Evolutionary conservation across 1,140 invertebrate genomes (phyloP).

Genomic region (Drosophila miranda): DNA sequence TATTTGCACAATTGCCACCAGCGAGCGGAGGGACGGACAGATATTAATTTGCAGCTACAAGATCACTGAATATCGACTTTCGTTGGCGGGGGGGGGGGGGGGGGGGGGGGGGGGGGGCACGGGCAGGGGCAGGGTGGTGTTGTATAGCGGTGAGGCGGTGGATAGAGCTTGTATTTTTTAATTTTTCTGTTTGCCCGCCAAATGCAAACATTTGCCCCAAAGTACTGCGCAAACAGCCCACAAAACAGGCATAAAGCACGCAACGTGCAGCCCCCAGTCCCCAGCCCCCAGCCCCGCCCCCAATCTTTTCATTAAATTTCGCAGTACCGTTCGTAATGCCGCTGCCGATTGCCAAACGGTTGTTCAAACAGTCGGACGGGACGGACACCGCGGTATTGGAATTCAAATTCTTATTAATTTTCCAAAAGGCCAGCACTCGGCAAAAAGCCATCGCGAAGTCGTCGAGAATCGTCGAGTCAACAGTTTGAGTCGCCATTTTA

Average conservation of each 20-base stretch:
- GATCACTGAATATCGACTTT: constrained; percentile 68
- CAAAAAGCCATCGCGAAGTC: constrained; percentile 17
- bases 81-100: no score
- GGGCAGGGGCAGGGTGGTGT: no score
- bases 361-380: constrained; percentile 30
- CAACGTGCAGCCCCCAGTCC: constrained; percentile 4
- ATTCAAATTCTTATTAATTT: constrained; percentile 61
- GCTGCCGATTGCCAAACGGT: constrained; percentile 23
- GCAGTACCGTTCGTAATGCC: constrained; percentile 5
- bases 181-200: constrained; percentile 49
- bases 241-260: constrained; percentile 34
- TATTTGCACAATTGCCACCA: constrained; percentile 66
- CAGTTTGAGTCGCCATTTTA: constrained; percentile 65
- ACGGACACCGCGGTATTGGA: constrained; percentile 8
- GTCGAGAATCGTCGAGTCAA: constrained; percentile 59
- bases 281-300: no score
- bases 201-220: constrained; percentile 71
- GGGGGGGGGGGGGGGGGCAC: no score
- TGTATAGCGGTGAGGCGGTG: constrained; percentile 2
- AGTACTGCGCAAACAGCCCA: constrained; percentile 66
- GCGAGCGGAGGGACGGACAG: constrained; percentile 15
- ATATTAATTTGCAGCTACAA: constrained; percentile 76
- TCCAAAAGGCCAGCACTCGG: constrained; percentile 35
- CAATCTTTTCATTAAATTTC: constrained; percentile 52
- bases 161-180: constrained; percentile 5